Conservation (phyloP, 2,113 vertebrate genomes). For the Plectropomus leopardus region DNA sequence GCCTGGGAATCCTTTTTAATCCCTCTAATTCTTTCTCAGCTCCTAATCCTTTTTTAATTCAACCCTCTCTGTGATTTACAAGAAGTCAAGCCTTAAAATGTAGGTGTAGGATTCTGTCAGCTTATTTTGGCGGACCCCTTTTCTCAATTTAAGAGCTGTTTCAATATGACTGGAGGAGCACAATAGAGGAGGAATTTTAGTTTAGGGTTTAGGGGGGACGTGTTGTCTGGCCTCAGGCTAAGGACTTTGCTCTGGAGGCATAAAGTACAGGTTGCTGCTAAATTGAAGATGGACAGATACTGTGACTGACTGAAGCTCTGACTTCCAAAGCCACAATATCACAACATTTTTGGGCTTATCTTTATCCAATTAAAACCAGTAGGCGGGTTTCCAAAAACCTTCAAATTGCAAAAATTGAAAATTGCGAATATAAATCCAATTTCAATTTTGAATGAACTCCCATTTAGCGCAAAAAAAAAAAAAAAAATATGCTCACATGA, state of each 20-base stretch:
- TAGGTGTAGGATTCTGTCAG: constrained; percentile 39
- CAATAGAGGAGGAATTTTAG: constrained; percentile 4
- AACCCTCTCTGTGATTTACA: constrained; percentile 62
- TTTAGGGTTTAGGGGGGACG: constrained; percentile 6
- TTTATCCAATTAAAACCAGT: background rate
- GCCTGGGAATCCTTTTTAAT: constrained; percentile 67
- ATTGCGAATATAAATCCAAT: too few relatives aligned
- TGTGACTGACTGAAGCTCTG: background rate
- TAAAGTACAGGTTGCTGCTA: background rate
- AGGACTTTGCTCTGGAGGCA: constrained; percentile 23
- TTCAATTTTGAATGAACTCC: too few relatives aligned
- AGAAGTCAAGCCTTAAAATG: constrained; percentile 50
- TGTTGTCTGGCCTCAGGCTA: constrained; percentile 26
- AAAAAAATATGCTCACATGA: too few relatives aligned
- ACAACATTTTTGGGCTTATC: background rate
- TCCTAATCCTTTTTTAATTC: constrained; percentile 75
- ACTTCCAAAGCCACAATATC: background rate
- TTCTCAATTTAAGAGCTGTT: constrained; percentile 42
- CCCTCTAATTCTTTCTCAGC: constrained; percentile 63
- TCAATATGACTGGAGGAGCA: constrained; percentile 33
- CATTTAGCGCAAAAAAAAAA: too few relatives aligned
- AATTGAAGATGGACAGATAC: background rate
- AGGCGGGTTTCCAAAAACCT: too few relatives aligned
- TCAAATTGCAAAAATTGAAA: too few relatives aligned
- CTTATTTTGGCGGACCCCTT: constrained; percentile 32